Conservation (phyloP, 1,140 invertebrate genomes). For the Heliconius melpomene region DNA sequence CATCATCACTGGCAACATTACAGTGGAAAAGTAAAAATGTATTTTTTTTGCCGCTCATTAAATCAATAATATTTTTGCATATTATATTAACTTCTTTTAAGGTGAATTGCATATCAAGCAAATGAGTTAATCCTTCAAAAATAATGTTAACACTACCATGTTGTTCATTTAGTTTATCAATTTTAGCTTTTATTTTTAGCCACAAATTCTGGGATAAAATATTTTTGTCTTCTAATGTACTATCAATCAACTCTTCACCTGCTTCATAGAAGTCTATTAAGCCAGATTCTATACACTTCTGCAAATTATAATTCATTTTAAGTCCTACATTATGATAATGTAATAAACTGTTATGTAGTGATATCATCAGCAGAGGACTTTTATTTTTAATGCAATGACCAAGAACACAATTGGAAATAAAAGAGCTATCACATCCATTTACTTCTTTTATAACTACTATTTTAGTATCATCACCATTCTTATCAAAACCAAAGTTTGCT, state of each 20-base stretch:
- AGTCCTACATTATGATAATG: slow-evolving; percentile 88
- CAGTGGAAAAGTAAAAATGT: slow-evolving; percentile 65
- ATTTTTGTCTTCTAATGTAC: slow-evolving; percentile 79
- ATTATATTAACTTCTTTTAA: slow-evolving; percentile 80
- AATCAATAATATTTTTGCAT: slow-evolving; percentile 77
- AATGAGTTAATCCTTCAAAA: slow-evolving; percentile 86
- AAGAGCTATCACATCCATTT: slow-evolving; percentile 86
- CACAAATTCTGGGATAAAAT: slow-evolving; percentile 61
- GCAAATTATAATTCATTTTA: slow-evolving; percentile 87
- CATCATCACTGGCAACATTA: slow-evolving; percentile 79
- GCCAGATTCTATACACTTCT: slow-evolving; percentile 80
- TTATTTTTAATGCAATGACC: slow-evolving; percentile 82
- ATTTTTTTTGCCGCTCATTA: slow-evolving; percentile 52
- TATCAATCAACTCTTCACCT: slow-evolving; percentile 71
- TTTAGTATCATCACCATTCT: slow-evolving; percentile 75
- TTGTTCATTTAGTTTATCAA: slow-evolving; percentile 54
- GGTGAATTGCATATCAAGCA: slow-evolving; percentile 84
- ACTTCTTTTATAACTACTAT: slow-evolving; percentile 86
- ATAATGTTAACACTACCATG: slow-evolving; percentile 82
- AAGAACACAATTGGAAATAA: slow-evolving; percentile 84
- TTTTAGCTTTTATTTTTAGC: slow-evolving; percentile 52
- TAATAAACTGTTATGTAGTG: slow-evolving; percentile 85
- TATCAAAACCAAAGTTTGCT: slow-evolving; percentile 83
- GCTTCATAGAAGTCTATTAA: slow-evolving; percentile 78
- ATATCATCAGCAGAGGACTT: slow-evolving; percentile 83